Evolutionary conservation across 2,888 invertebrate genomes (phyloP), one percentile per base, ranked within the genome.

Genomic region (Acrobasis consociella): DNA sequence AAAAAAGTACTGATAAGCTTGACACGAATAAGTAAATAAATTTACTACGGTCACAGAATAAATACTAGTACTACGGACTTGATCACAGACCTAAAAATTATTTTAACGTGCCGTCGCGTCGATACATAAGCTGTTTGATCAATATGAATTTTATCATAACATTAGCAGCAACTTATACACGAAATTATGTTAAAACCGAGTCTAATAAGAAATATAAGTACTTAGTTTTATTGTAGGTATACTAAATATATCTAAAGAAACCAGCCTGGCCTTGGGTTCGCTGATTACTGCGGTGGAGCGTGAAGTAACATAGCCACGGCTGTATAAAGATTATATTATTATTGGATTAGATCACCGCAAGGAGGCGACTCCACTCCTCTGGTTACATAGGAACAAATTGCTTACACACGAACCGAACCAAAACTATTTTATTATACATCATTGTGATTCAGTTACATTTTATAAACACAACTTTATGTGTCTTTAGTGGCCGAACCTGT

Each of bases 301-400:
- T 74, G 65, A 70, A 68, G 67, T 69, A 67, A 67, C 65, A 55
- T 31, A 66, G 66, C n/a, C n/a, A 37, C 53, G 13, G 46, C 38
- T 15, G 53, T 53, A 53, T 46, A 46, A 46, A 46, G 11, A 46
- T 46, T 46, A n/a, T 46, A 53, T 53, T 65, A 67, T 67, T 72
- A 71, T 74, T 71, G 69, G 69, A 72, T 74, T 70, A 69, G 69
- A 65, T 67, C 69, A 72, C 69, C 72, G 64, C 69, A 62, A 64
- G 58, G 49, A 56, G 60, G 3, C 63, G 61, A 62, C 63, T 46
- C 46, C n/a, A 67, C 59, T 65, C 65, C 59, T 65, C 65, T 53
- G 49, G 17, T 60, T 51, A 60, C 60, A 51, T 17, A n/a, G 15
- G 53, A 53, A 53, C 53, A 13, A 31, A 53, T 31, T 37, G 46